Conservation (phyloP, 2,797 vertebrate species). For the Dryobates pubescens region DNA sequence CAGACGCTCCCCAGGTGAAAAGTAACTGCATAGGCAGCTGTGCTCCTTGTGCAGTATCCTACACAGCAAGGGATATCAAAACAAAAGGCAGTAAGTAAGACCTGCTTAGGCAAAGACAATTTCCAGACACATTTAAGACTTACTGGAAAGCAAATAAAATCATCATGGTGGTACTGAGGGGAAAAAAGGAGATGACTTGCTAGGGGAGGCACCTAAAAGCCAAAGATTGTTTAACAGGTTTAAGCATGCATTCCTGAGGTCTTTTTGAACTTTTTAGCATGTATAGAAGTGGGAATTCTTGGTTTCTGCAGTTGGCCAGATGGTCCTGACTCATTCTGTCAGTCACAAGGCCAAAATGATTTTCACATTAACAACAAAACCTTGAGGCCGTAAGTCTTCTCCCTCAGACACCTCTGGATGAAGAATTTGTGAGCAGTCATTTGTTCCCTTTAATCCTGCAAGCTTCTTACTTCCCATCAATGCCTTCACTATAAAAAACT, state of each 20-base stretch:
- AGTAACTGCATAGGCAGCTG: not conserved
- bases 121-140: not conserved
- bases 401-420: not conserved
- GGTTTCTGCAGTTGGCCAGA: slow-evolving; percentile 15
- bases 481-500: not conserved
- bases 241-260: slow-evolving; percentile 28
- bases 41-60: not conserved
- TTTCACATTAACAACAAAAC: slow-evolving; percentile 28
- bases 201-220: not conserved
- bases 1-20: not conserved
- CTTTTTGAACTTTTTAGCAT: not conserved
- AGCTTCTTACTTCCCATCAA: not conserved
- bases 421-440: not conserved
- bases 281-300: slow-evolving; percentile 15
- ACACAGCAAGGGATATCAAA: not conserved
- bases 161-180: not conserved
- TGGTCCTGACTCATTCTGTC: slow-evolving; percentile 48
- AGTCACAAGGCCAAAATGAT: slow-evolving; percentile 11
- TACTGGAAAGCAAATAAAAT: not conserved
- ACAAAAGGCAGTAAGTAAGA: not conserved
- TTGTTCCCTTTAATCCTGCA: not conserved
- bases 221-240: not conserved
- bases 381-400: not conserved
- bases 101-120: not conserved
- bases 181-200: not conserved